Percentiles rank a stretch among this genome's conserved stretches.
Evolutionary conservation across 2,888 invertebrate species (phyloP).

Genomic region (Scaptomyza parva): DNA sequence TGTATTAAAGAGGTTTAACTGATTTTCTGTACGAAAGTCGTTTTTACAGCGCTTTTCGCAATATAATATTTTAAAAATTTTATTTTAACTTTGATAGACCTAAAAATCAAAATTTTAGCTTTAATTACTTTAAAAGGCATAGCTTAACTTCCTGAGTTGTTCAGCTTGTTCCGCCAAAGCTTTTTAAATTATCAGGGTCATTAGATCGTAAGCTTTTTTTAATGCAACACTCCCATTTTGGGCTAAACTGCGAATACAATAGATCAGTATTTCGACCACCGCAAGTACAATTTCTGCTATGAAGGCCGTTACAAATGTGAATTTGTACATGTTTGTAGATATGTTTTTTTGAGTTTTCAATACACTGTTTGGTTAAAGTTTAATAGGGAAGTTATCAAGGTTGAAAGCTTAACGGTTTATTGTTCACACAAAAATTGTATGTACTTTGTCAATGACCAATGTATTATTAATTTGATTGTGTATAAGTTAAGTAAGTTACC

Average conservation of each 20-base stretch:
- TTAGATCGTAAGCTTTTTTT: slow-evolving; percentile 47
- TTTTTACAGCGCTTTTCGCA: no score
- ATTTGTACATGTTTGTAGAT: slow-evolving; percentile 15
- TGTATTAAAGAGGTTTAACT: no score
- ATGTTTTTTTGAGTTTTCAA: slow-evolving; percentile 53
- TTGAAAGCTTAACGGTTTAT: slow-evolving; percentile 48
- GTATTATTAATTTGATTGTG: slow-evolving; percentile 44
- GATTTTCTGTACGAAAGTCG: no score
- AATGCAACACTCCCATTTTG: slow-evolving; percentile 60
- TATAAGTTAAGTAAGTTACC: slow-evolving; percentile 25
- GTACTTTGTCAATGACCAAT: slow-evolving; percentile 41
- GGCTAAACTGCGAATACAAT: slow-evolving; percentile 42
- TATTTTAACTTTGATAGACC: neutral
- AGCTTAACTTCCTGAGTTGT: neutral
- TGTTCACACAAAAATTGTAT: slow-evolving; percentile 14
- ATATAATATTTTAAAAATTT: no score
- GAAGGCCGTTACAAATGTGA: slow-evolving; percentile 59
- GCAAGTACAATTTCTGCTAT: slow-evolving; percentile 32
- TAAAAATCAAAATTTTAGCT: neutral
- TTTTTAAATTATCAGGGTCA: slow-evolving; percentile 56
- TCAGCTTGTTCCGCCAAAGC: slow-evolving; percentile 24
- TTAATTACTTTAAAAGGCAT: neutral
- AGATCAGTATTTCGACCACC: slow-evolving; percentile 46
- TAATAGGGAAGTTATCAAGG: slow-evolving; percentile 75
- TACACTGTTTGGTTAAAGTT: slow-evolving; percentile 29